Evolutionary conservation across 2,888 invertebrate species (phyloP).

Genomic region (Andrena bucephala): DNA sequence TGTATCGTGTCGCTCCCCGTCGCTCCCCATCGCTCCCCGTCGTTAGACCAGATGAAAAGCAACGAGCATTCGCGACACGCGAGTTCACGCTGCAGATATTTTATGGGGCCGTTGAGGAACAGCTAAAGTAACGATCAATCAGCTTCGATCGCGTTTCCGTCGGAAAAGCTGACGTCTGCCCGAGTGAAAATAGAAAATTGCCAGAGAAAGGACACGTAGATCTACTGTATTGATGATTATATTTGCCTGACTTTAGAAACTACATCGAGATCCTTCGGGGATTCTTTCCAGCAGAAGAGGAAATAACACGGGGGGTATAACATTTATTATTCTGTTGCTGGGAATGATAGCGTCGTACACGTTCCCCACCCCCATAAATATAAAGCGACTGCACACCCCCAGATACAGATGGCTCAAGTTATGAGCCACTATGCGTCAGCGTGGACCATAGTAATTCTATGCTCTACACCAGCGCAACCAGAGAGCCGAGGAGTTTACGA

Average conservation of each 20-base stretch:
- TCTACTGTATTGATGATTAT: too few relatives aligned
- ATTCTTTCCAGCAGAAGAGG: not conserved
- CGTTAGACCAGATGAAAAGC: constrained; percentile 17
- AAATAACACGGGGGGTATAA: not conserved
- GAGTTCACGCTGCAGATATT: not conserved
- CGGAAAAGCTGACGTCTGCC: too few relatives aligned
- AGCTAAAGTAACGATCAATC: constrained; percentile 9
- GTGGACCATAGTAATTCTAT: not conserved
- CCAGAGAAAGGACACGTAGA: too few relatives aligned
- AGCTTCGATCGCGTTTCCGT: not conserved
- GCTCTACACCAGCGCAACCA: not conserved
- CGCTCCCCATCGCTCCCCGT: not conserved
- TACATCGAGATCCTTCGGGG: too few relatives aligned
- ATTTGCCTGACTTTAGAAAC: too few relatives aligned
- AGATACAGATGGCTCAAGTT: constrained; percentile 44
- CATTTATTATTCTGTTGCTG: constrained; percentile 31
- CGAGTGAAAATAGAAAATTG: too few relatives aligned
- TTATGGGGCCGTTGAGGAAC: not conserved
- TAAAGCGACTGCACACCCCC: constrained; percentile 20
- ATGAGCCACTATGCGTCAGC: constrained; percentile 16
- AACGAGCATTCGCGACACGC: constrained; percentile 6
- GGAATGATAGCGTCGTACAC: constrained; percentile 11
- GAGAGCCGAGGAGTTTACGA: not conserved
- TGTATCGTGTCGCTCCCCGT: constrained; percentile 17
- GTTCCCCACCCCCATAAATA: constrained; percentile 37